Percentiles rank a stretch among this genome's conserved stretches.
Conservation (phyloP, 2,888 invertebrate species). For the Cristatella mucedo region DNA sequence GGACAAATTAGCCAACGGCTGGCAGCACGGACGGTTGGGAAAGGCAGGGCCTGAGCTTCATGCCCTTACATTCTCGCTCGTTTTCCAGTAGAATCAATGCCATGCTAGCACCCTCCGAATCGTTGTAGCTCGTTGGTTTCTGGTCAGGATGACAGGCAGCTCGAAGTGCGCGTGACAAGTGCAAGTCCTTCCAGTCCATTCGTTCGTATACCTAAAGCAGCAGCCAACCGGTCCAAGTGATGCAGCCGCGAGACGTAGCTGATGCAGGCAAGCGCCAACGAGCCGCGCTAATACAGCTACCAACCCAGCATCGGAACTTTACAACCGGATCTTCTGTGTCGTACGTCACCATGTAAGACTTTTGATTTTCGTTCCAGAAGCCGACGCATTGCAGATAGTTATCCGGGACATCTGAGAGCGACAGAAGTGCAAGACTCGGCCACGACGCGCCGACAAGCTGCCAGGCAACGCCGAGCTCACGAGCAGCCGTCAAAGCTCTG, state of each 20-base stretch:
- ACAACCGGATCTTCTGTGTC: constrained; percentile 89
- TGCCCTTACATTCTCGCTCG: constrained; percentile 61
- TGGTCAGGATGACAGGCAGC: constrained; percentile 77
- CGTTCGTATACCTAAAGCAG: constrained; percentile 59
- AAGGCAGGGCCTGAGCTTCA: too few species aligned
- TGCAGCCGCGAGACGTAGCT: constrained; percentile 11
- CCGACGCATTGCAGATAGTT: constrained; percentile 92
- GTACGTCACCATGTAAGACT: constrained; percentile 84
- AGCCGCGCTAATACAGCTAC: constrained; percentile 13
- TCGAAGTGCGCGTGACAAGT: constrained; percentile 70
- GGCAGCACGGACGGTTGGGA: too few species aligned
- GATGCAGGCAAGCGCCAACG: not conserved
- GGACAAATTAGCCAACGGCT: too few species aligned
- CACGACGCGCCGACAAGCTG: too few species aligned
- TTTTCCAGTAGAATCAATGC: constrained; percentile 76
- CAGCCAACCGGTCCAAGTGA: too few species aligned
- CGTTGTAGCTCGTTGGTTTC: constrained; percentile 71
- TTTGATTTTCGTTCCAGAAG: constrained; percentile 91
- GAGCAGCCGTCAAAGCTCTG: not conserved
- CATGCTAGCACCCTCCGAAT: constrained; percentile 70
- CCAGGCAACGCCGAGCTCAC: too few species aligned
- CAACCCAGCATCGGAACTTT: constrained; percentile 87
- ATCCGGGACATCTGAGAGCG: constrained; percentile 61
- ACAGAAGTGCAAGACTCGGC: not conserved
- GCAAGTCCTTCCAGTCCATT: constrained; percentile 71